Evolutionary conservation across 1,140 invertebrate genomes (phyloP), one percentile per base, ranked within the genome.

Genomic region (Aphelenchoides avenae): DNA sequence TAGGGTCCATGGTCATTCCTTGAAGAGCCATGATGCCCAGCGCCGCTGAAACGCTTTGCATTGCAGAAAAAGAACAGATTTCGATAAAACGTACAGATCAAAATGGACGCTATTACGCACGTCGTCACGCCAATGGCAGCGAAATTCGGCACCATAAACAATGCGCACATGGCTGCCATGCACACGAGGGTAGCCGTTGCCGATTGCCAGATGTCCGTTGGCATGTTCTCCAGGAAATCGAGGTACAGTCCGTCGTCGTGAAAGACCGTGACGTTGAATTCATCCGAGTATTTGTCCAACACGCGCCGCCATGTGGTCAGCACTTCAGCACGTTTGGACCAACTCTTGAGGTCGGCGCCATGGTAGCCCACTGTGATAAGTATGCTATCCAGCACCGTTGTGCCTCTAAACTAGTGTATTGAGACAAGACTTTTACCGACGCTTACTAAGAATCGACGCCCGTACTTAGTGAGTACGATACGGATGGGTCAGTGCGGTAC

Each of bases 151-250:
- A 77, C 75, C 46, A 81, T 74, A 57, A 81, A 81, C 15, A 81
- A 40, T 27, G 74, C 68, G 11, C 79, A 78, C 18, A 80, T 65
- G 18, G 79, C 46, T 18, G 76, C 71, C 68, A 80, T 77, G 44
- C 72, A 75, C 15, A 64, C 33, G 3, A 77, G 43, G 13, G 75
- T 75, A 40, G 58, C 75, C 2, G 75, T 37, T n/a, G 55, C 51
- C 5, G 71, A 75, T 43, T 81, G 78, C 41, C 80, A 65, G 13
- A 78, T 79, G 52, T 79, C 78, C 1, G 72, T 72, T n/a, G 79
- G 59, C 44, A 81, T 77, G 26, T 68, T 68, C 6, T 80, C 77
- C 51, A 80, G 78, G 42, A 81, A 78, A 47, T 75, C 73, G 5
- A 77, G 48, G 41, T 73, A 77, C 29, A 73, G 44, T 24, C 60